Base-by-base conservation (phyloP, 1,140 invertebrate genomes). In the Lasioglossum albipes region DNA sequence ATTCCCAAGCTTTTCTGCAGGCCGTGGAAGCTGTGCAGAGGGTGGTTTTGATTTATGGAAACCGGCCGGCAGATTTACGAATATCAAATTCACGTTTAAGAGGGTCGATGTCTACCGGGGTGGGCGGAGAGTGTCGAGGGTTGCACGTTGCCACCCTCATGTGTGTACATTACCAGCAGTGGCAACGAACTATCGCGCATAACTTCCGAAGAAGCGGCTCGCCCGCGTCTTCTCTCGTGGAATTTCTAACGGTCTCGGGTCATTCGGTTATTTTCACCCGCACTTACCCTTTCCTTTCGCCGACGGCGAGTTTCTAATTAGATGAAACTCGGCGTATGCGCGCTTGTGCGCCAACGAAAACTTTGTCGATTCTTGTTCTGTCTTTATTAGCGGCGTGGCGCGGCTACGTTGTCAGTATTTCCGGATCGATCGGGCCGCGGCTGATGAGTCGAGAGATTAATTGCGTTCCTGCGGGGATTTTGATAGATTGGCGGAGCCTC, bases 11-110 rank as follows among this genome's bases (percentile, higher is more conserved):
- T 61, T 71, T 65, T 80, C 76, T 75, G 67, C 73, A 69, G 73
- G 72, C 76, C 49, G 81, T 59, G 75, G 67, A n/a, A 36, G n/a
- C 70, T 62, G 20, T 6, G 54, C 45, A 79, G 83, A 89, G 91
- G 91, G 91, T 92, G 88, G 89, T 92, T 93, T 92, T 93, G 92
- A 93, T 92, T 93, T 93, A 93, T 93, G 88, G 90, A 88, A 89
- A 89, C 84, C 89, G 88, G 90, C 90, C 91, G 90, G 87, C 90
- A 93, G 91, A 93, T 93, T 93, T 93, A 92, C 91, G 91, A 92
- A 93, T 92, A 92, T 92, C 90, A 92, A 92, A 92, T 92, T 90
- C 91, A 73, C 90, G 90, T 93, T 93, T 89, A 91, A 91, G 89
- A 89, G 91, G 82, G 82, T 84, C 84, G 84, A 83, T 68, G 62